phyloP scores from a whole-genome alignment of 2,113 vertebrate genomes.

The Microtus richardsoni region DNA sequence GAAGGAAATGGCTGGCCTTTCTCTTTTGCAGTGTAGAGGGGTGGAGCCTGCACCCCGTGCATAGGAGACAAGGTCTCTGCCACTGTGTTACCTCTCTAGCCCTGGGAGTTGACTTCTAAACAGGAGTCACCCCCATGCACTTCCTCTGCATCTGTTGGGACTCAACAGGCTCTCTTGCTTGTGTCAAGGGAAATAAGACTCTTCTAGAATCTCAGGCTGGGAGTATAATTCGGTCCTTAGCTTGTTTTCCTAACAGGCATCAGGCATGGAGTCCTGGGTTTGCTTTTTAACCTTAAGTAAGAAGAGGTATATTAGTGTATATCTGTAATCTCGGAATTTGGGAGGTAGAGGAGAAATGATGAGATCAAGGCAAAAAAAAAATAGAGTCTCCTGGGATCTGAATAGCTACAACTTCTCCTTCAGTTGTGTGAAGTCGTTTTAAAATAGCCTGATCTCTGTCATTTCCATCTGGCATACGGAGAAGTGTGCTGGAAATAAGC shows the following conservation, averaged over 20 bases:
- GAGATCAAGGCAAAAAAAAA: not conserved
- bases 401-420: not conserved
- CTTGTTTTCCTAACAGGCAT: not conserved
- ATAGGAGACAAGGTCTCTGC: not conserved
- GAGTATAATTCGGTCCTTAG: not conserved
- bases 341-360: not conserved
- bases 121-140: not conserved
- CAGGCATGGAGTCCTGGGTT: not conserved
- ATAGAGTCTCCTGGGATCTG: not conserved
- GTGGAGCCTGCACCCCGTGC: not conserved
- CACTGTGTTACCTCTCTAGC: too few relatives aligned
- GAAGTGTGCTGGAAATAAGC: not conserved
- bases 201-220: not conserved
- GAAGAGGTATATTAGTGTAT: not conserved
- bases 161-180: not conserved
- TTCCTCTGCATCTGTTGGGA: not conserved
- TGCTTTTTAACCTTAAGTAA: not conserved
- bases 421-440: not conserved
- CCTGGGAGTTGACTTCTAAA: not conserved
- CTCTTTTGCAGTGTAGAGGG: not conserved
- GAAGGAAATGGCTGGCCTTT: not conserved
- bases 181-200: not conserved
- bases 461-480: not conserved
- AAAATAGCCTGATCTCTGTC: not conserved
- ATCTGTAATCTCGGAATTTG: not conserved